A percentile compares a stretch with the other conserved stretches of the same genome.
Evolutionary conservation across 2,888 invertebrate genomes (phyloP).

Genomic region (Gerris lacustris): DNA sequence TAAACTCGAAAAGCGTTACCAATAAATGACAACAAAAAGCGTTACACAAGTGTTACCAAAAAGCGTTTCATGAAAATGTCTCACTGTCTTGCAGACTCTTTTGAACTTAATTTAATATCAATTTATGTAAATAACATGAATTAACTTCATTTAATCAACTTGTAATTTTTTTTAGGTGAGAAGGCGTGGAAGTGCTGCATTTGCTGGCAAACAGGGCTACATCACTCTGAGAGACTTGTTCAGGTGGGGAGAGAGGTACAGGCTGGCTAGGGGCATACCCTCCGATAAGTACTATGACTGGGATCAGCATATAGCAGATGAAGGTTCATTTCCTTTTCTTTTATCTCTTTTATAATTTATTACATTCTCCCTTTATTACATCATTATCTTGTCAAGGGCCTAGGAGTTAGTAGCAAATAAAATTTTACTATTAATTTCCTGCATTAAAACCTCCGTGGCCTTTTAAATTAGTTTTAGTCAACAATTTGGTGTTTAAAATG

Average conservation of each 20-base stretch:
- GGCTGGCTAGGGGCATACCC: constrained; percentile 51
- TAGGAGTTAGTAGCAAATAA: background rate
- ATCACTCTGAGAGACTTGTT: constrained; percentile 92
- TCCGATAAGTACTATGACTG: constrained; percentile 69
- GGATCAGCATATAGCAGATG: constrained; percentile 93
- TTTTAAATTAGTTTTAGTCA: no score
- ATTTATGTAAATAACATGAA: no score
- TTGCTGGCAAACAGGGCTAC: constrained; percentile 79
- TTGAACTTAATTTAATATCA: no score
- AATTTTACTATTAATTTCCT: background rate
- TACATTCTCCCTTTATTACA: no score
- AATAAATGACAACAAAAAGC: no score
- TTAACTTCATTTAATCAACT: background rate
- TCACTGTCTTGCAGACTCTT: no score
- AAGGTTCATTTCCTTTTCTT: constrained; percentile 41
- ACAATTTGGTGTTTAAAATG: no score
- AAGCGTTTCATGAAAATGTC: no score
- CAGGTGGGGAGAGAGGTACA: constrained; percentile 91
- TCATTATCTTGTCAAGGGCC: no score
- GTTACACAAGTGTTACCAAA: no score
- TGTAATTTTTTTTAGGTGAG: constrained; percentile 42
- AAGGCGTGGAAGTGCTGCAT: constrained; percentile 73
- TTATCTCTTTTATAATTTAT: background rate
- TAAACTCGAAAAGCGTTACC: no score
- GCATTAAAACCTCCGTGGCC: no score